Evolutionary conservation across 2,797 vertebrate genomes (phyloP), one percentile per base, ranked within the genome.

Genomic region (Cynopterus sphinx): DNA sequence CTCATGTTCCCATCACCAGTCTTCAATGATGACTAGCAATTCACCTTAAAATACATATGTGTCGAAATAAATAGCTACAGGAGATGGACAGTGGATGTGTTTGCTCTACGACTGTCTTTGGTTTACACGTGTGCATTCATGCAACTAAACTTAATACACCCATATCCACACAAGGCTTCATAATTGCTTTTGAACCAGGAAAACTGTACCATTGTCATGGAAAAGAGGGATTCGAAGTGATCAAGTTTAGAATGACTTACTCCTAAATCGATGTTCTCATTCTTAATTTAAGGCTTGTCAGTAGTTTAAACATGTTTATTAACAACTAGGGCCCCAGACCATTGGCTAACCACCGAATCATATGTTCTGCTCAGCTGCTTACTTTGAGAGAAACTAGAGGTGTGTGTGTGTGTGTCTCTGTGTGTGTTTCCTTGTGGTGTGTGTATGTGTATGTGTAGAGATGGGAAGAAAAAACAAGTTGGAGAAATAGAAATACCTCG

Each of bases 71-170:
- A 59, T 19, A 24, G 63, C 9, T 43, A 39, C 31, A 28, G 91
- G 63, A 39, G 22, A 55, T 6, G 22, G 63, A 36, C 3, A 43
- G 43, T 6, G n/a, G 28, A 12, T 3, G 28, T 8, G 46, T 84
- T 22, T 17, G 8, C 17, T 70, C 8, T 19, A n/a, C 22, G 11
- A 6, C 6, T 16, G 33, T n/a, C 39, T 88, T 77, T 43, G 95
- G 93, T 95, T 97, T 94, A 95, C 95, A 97, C 91, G 92, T 98
- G 95, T 95, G 82, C 39, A 3, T 97, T 96, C 36, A 13, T 51
- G 39, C 68, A 84, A 83, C 19, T 31, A 71, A 51, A 49, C 88
- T 71, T 96, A 97, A 94, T 91, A 97, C 96, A 89, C 63, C 41
- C 68, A 87, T 51, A 91, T 65, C 53, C 36, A 75, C 79, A 11